Base-by-base conservation (phyloP, 2,888 invertebrate species). In the Serrognathus titanus region DNA sequence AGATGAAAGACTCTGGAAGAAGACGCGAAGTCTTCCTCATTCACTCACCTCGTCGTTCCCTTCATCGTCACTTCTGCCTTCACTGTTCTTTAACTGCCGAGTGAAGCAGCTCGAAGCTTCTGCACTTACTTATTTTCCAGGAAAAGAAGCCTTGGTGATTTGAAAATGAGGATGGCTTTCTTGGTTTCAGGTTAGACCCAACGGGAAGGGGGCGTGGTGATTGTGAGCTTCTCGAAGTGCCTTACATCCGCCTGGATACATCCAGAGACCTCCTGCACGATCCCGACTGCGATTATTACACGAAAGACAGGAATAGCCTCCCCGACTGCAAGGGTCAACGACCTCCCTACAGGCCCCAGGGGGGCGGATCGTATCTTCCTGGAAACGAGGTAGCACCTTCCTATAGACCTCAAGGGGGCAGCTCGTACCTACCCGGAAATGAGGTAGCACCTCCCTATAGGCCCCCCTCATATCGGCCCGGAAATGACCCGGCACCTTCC, bases 271-370 rank as follows among this genome's bases (percentile, higher is more conserved):
- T 88, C 62, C 80, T 82, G 0, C 83, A 86, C 7, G 88, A 89
- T 67, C 81, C 83, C 31, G 86, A 89, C 64, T 92, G 87, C 67
- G 92, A 92, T 69, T 91, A 89, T 71, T 92, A 89, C 70, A 90
- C 90, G 66, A 79, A 87, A 36, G 90, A 91, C 77, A 80, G 88
- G 20, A 88, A 88, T 69, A 89, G 88, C 56, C 85, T 84, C 54
- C 82, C 84, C 0, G 81, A 85, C 66, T 87, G 86, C 69, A 68
- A 78, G 41, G 51, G 53, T n/a, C 50, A 51, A 24, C 24, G 41
- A n/a, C 53, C 48, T n/a, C 12, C 45, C 24, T 51, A 41, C 39
- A 50, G 51, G 24, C 58, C 58, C 12, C 11, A 38, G 31, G 38
- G 43, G 9, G 43, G 43, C 7, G 43, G 43, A 2, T 10, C 13